A percentile compares a stretch with the other conserved stretches of the same genome.
Conservation (phyloP, 2,797 vertebrate genomes). For the Cyclura pinguis region DNA sequence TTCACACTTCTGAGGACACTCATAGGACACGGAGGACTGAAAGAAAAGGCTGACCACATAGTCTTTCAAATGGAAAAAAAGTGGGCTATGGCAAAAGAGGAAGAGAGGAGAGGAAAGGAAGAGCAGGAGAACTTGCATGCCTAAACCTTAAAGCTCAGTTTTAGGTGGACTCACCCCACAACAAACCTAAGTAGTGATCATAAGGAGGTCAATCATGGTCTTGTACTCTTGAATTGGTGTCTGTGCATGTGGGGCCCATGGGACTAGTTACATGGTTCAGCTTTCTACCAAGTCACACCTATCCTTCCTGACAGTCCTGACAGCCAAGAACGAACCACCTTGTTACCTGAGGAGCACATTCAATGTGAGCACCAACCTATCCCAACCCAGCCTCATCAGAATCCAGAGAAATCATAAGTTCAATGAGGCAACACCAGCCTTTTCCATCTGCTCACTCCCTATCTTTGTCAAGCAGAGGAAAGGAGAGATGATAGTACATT, state of each 20-base stretch:
- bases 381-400: constrained; percentile 52
- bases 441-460: constrained; percentile 51
- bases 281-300: not conserved
- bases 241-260: constrained; percentile 9
- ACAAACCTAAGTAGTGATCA: not conserved
- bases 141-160: not conserved
- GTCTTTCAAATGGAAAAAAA: not conserved
- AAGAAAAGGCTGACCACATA: constrained; percentile 22
- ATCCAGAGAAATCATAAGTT: constrained; percentile 52
- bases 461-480: constrained; percentile 56
- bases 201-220: constrained; percentile 28
- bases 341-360: constrained; percentile 5
- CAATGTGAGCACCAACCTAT: constrained; percentile 21
- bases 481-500: constrained; percentile 67
- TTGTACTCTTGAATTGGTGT: constrained; percentile 23
- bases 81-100: constrained; percentile 25
- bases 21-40: not conserved
- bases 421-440: constrained; percentile 50
- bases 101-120: not conserved
- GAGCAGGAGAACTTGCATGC: constrained; percentile 9
- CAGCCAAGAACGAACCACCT: constrained; percentile 29
- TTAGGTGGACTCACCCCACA: constrained; percentile 28
- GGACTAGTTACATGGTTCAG: constrained; percentile 22
- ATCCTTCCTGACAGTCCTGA: constrained; percentile 24
- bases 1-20: not conserved